Evolutionary conservation across 2,888 invertebrate genomes (phyloP), one percentile per base, ranked within the genome.

Genomic region (Tipula confusa): DNA sequence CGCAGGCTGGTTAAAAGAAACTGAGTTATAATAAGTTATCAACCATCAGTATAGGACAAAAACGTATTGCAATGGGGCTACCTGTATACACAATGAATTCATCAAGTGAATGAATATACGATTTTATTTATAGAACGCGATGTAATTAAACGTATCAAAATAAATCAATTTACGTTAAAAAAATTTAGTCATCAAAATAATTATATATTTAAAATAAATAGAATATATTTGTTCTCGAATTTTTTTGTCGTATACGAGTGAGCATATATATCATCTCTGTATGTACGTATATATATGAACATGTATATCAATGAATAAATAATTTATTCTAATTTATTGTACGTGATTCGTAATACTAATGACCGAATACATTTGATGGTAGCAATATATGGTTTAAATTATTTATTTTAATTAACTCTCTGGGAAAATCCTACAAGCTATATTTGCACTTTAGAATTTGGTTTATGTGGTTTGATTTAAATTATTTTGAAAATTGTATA

Each of bases 131-230:
- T 64, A 64, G 64, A 64, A 64, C 64, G 64, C 64, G 24, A 64
- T 24, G 64, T 64, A 64, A 64, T 64, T 64, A 64, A 64, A 64
- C 24, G 64, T 24, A 64, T 64, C 24, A 64, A 64, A 64, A 64
- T 64, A 64, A 64, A 64, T 64, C 64, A 64, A 64, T 64, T 64
- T 64, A 64, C 64, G 64, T 64, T 64, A 64, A 24, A 43, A 64
- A 64, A 64, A 64, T 64, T 64, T 64, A 64, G 64, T 64, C 64
- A 64, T 64, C 64, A 64, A 64, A 64, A 64, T 64, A 64, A 64
- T 64, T 64, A 64, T 24, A 24, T 24, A 24, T 24, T 64, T 24
- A 64, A 64, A 64, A 64, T 64, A 38, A 38, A 13, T 13, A 64
- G 13, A 48, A 48, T 48, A 24, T 24, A 11, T 64, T 64, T 64